Evolutionary conservation across 1,140 invertebrate species (phyloP), one percentile per base, ranked within the genome.

Genomic region (Caenorhabditis remanei): DNA sequence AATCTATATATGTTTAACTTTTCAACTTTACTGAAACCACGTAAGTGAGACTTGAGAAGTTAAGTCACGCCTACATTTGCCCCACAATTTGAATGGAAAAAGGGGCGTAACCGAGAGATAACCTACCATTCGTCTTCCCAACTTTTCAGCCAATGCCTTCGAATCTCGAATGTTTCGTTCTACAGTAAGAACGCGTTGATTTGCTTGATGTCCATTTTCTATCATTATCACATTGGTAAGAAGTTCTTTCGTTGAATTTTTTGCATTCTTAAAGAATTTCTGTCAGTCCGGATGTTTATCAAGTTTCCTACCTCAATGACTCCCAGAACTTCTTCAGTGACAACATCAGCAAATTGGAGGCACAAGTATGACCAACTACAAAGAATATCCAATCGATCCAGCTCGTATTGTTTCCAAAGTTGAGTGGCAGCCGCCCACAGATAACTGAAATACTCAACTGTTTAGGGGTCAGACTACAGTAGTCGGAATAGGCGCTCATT

Each of bases 321-420:
- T 2, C 19, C 53, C 1, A 88, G 11, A n/a, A 63, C 75, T 32
- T 71, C 55, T 24, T 88, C 87, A 4, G 40, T 67, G 84, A 67
- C 85, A 21, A 85, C 87, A 63, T 88, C 87, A 8, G 87, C 83
- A 43, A 88, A 88, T 48, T 85, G 84, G 0, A 85, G 58, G 16
- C 56, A 61, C 16, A 88, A 32, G 41, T 88, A 88, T 11, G 87
- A 85, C 83, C 83, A 85, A 46, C 75, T 88, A 16, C 65, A 65
- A 0, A 88, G 87, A 14, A 88, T 43, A 46, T 88, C 87, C 7
- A 88, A 24, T 8, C 87, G 84, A 58, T 88, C 87, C 3, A 88
- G 46, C n/a, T 88, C 87, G 24, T 63, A 55, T 4, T 83, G 87
- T 21, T 85, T 85, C 87, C 87, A 88, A 4, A 88, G n/a, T 43